Evolutionary conservation across 2,797 vertebrate genomes (phyloP).

Genomic region (Tokudaia muenninki): DNA sequence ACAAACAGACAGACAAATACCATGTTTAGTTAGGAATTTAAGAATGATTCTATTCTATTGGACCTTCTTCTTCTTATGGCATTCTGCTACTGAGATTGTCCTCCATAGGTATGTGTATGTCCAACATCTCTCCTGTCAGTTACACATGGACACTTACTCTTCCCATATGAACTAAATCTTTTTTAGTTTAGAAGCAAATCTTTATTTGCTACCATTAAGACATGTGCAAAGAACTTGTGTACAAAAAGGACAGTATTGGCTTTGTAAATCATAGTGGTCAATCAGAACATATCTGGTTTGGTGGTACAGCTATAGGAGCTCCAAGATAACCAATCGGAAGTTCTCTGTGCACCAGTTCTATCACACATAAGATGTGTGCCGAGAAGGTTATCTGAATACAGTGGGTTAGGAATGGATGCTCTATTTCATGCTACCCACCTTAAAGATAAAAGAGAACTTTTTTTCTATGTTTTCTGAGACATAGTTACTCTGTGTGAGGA

Average conservation of each 20-base stretch:
- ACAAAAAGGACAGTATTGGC: neutral
- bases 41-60: neutral
- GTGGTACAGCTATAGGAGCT: neutral
- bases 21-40: neutral
- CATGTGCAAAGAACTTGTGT: neutral
- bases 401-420: neutral
- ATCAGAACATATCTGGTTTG: neutral
- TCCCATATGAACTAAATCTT: neutral
- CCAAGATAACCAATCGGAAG: neutral
- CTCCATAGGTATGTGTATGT: neutral
- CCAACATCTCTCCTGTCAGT: neutral
- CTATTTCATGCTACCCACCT: neutral
- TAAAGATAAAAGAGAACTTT: neutral
- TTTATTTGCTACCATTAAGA: neutral
- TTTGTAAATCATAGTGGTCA: conserved; percentile 3
- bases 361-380: neutral
- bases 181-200: neutral
- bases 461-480: neutral
- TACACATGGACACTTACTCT: neutral
- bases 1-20: neutral
- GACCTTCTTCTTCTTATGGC: neutral
- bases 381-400: neutral
- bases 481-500: too few relatives aligned
- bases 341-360: neutral
- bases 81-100: neutral